Percentiles rank a stretch among this genome's conserved stretches.
These are phyloP conservation scores for Alces alces DNA, from an alignment of 2,113 vertebrate genomes.

Conservation along the genomic window DNA sequence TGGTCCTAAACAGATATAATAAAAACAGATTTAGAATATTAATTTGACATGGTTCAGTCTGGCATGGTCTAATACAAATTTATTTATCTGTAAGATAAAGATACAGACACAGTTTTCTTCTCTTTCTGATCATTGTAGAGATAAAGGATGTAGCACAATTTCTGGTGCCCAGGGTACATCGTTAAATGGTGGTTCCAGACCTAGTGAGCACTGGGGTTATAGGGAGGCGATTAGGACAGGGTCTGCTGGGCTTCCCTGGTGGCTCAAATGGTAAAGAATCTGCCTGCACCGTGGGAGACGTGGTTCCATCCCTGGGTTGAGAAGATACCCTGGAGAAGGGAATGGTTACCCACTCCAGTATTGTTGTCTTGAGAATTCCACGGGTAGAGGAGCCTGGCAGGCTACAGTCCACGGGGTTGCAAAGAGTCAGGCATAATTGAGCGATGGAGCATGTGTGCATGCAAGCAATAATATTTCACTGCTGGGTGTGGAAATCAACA, in stretches of 20 bases:
- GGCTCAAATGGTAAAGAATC: not conserved
- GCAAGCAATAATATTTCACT: not conserved
- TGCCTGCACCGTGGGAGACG: not conserved
- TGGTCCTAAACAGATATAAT: constrained; percentile 29
- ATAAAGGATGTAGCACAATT: not conserved
- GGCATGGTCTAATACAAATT: not conserved
- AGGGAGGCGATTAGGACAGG: too few species aligned
- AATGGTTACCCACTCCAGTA: not conserved
- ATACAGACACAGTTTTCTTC: not conserved
- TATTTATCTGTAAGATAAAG: not conserved
- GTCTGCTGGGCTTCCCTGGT: fast-evolving
- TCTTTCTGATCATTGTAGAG: not conserved
- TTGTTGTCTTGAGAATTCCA: not conserved
- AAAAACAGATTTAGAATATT: constrained; percentile 47
- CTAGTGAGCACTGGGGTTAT: not conserved
- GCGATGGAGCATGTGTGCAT: fast-evolving
- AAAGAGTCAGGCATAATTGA: not conserved
- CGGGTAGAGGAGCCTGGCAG: not conserved
- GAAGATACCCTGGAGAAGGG: not conserved
- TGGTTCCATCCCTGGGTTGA: fast-evolving
- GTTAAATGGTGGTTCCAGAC: not conserved
- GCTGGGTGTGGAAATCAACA: not conserved
- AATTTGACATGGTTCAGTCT: not conserved
- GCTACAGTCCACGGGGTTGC: not conserved
- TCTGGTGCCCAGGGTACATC: not conserved